phyloP scores from a whole-genome alignment of 2,797 vertebrate species.

The Microctenopoma lineatum region DNA sequence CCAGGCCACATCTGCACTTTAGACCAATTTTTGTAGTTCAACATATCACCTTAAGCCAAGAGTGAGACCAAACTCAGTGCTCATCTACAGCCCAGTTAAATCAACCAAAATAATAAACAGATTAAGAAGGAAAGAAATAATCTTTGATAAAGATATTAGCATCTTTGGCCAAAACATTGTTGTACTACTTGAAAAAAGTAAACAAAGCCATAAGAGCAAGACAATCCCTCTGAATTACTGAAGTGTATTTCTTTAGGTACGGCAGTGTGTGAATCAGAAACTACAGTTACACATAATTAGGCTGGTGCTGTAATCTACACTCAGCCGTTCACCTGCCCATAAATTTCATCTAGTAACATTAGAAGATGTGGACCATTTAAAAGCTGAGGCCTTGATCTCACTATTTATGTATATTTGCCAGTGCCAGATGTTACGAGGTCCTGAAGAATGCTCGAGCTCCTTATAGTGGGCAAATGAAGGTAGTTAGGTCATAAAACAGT shows the following conservation, averaged over 20 bases:
- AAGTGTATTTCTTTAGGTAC: conserved; percentile 2
- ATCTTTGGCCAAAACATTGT: too few relatives aligned
- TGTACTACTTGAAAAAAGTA: too few relatives aligned
- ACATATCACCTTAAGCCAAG: too few relatives aligned
- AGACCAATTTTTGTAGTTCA: too few relatives aligned
- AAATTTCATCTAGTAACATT: conserved; percentile 67
- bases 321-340: conserved; percentile 54
- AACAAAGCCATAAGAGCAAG: conserved; percentile 1
- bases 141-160: too few relatives aligned
- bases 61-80: too few relatives aligned
- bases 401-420: conserved; percentile 73
- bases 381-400: conserved; percentile 59
- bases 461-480: conserved; percentile 63
- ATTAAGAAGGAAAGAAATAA: too few relatives aligned
- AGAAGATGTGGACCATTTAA: conserved; percentile 65
- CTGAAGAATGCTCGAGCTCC: conserved; percentile 40
- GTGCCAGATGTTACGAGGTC: conserved; percentile 70
- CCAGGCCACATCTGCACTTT: too few relatives aligned
- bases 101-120: too few relatives aligned
- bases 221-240: conserved; percentile 4
- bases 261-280: conserved; percentile 38
- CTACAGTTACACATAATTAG: conserved; percentile 53
- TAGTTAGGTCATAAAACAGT: conserved; percentile 67
- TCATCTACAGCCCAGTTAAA: too few relatives aligned
- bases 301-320: conserved; percentile 65